Base-by-base conservation (phyloP, 2,888 invertebrate genomes). In the Penaeus monodon region DNA sequence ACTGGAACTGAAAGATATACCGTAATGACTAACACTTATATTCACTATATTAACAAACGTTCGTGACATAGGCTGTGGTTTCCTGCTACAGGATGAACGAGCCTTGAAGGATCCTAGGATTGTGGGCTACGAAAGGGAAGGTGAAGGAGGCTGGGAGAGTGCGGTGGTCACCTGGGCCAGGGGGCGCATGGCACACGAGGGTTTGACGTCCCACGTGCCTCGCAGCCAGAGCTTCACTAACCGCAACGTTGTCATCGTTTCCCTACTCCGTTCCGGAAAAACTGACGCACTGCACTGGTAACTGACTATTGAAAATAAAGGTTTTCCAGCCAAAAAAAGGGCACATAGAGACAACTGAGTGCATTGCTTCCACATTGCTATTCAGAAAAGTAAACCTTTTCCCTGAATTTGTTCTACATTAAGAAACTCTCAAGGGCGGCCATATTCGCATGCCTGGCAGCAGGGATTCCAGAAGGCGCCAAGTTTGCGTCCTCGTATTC, bases 181-280 rank as follows among this genome's bases (percentile, higher is more conserved):
- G 65, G 38, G 80, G 65, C 66, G 66, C 80, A 80, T 80, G 80
- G 80, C 80, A 80, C 80, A 44, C 33, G 65, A 80, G 65, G 80
- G 27, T 29, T 64, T 33, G 27, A 22, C 66, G 33, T 80, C 80
- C 80, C 80, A 33, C 66, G 29, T 80, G 80, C 80, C 80, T 80
- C 66, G 80, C 80, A 64, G 80, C 80, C 80, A 80, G 80, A 80
- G 80, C 80, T 80, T 80, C 80, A 80, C 80, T 66, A 33, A 65
- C 64, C 27, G 78, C 78, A 80, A 80, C 80, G 65, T 80, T 65
- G 10, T 38, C 12, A 77, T 38, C 77, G 57, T 65, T 38, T 80
- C 80, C 66, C 22, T 24, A 44, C 77, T 24, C 44, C 22, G 22
- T 24, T 27, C 44, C n/a, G 64, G 80, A 65, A 80, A 80, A 80